These are phyloP conservation scores for Chlorops oryzae DNA, from an alignment of 1,140 invertebrate species.

Conservation along the genomic window DNA sequence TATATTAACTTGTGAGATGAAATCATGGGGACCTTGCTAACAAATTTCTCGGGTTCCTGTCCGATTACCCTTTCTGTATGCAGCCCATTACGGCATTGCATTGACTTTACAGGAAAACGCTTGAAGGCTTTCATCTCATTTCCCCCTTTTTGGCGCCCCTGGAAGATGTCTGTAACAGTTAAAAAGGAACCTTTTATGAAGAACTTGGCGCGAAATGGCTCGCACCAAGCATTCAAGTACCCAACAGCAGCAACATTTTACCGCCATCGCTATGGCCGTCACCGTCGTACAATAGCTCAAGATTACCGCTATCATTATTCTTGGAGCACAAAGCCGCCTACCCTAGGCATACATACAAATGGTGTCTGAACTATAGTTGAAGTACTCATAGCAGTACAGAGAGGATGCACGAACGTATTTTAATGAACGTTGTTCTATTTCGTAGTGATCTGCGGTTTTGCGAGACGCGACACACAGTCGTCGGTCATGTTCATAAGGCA, in stretches of 20 bases:
- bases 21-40: no score
- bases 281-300: slow-evolving; percentile 38
- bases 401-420: no score
- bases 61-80: not conserved
- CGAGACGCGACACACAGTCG: not conserved
- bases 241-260: not conserved
- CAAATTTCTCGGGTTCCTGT: not conserved
- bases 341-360: not conserved
- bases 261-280: not conserved
- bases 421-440: slow-evolving; percentile 48
- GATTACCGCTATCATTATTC: slow-evolving; percentile 48
- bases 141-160: not conserved
- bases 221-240: slow-evolving; percentile 13
- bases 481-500: not conserved
- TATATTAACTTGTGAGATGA: no score
- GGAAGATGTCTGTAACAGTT: not conserved
- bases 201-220: slow-evolving; percentile 39
- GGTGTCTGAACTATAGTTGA: slow-evolving; percentile 7
- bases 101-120: not conserved
- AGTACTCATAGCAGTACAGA: no score
- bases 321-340: slow-evolving; percentile 13
- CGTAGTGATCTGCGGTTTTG: no score
- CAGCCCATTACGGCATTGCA: not conserved
- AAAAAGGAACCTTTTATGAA: not conserved
- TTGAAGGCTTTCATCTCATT: not conserved